Conservation (phyloP, 2,888 invertebrate genomes). For the Nasonovia ribisnigri region DNA sequence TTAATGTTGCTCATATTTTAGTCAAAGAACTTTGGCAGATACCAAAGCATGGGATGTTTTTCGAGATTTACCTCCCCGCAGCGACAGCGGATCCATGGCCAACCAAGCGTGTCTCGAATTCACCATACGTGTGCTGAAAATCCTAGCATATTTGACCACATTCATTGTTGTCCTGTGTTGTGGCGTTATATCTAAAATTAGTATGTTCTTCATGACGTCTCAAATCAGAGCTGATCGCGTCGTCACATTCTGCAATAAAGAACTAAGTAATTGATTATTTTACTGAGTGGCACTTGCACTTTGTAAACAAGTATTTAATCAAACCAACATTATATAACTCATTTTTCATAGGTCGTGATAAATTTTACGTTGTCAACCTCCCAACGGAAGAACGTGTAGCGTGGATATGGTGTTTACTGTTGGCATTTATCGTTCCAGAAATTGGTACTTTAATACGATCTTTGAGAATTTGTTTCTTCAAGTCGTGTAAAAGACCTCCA, state of each 20-base stretch:
- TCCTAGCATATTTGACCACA: slow-evolving; percentile 86
- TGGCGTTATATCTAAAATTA: slow-evolving; percentile 90
- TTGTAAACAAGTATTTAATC: not conserved
- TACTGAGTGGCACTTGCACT: not conserved
- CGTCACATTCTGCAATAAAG: slow-evolving; percentile 85
- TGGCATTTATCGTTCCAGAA: slow-evolving; percentile 91
- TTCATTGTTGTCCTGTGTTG: slow-evolving; percentile 87
- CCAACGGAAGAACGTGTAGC: slow-evolving; percentile 89
- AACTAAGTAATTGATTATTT: slow-evolving; percentile 76
- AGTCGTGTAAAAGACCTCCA: slow-evolving; percentile 83
- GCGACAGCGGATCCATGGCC: slow-evolving; percentile 89
- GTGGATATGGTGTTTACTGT: slow-evolving; percentile 93
- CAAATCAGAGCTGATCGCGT: slow-evolving; percentile 83
- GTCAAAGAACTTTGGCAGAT: slow-evolving; percentile 86
- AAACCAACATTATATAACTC: not conserved
- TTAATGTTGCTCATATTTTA: slow-evolving; percentile 71
- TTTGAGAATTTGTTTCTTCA: slow-evolving; percentile 89
- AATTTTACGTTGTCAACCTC: slow-evolving; percentile 84
- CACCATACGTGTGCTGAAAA: slow-evolving; percentile 86
- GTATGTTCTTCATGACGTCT: slow-evolving; percentile 91
- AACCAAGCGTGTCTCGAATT: slow-evolving; percentile 88
- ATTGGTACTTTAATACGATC: slow-evolving; percentile 87
- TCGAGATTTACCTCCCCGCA: slow-evolving; percentile 89
- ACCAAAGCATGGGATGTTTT: slow-evolving; percentile 98
- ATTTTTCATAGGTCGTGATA: slow-evolving; percentile 81